These are phyloP conservation scores for Bucco capensis DNA, from an alignment of 2,113 vertebrate species.

Conservation along the genomic window DNA sequence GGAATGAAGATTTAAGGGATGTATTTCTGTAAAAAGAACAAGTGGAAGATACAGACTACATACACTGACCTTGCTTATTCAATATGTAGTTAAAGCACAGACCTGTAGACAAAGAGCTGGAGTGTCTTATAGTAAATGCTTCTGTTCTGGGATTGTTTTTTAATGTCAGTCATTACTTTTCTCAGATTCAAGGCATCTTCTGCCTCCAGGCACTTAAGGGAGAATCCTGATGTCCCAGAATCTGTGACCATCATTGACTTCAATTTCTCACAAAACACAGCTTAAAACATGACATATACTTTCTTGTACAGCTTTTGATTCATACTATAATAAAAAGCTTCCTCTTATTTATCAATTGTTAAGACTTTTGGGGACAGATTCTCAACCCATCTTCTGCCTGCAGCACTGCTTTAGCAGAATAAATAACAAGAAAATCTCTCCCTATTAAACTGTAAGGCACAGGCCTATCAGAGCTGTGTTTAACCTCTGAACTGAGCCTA, in stretches of 20 bases:
- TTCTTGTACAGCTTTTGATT: not conserved
- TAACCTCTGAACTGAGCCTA: not conserved
- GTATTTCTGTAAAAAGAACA: slow-evolving; percentile 53
- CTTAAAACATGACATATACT: not conserved
- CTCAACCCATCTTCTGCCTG: not conserved
- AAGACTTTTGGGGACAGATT: not conserved
- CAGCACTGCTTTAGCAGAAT: not conserved
- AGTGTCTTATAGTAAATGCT: not conserved
- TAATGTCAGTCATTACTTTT: slow-evolving; percentile 32
- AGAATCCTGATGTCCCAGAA: not conserved
- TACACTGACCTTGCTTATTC: slow-evolving; percentile 20
- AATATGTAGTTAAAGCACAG: not conserved
- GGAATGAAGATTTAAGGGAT: slow-evolving; percentile 37
- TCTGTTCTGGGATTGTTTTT: not conserved
- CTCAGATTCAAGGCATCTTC: not conserved
- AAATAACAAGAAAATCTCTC: not conserved
- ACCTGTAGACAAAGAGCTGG: not conserved
- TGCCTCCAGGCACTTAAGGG: slow-evolving; percentile 6
- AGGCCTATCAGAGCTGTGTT: not conserved
- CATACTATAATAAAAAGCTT: not conserved
- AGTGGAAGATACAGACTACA: slow-evolving; percentile 36
- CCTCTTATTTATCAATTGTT: slow-evolving; percentile 2
- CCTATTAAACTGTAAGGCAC: not conserved
- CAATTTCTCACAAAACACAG: not conserved
- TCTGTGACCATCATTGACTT: slow-evolving; percentile 1